Conservation (phyloP, 1,140 invertebrate genomes). For the Saccostrea glomerata region DNA sequence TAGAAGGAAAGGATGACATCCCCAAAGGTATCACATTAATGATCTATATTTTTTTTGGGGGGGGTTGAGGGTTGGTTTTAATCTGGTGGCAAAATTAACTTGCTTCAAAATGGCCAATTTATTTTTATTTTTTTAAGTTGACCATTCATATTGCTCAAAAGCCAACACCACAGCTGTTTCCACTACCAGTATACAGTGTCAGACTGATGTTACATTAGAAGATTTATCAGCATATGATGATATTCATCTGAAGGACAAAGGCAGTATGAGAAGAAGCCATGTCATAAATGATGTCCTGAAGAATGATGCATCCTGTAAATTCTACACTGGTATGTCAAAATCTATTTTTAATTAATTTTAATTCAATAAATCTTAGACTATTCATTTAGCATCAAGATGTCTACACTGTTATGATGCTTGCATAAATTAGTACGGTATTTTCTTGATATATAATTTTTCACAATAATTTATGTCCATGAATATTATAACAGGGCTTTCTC, state of each 20-base stretch:
- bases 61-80: no score
- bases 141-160: constrained; percentile 37
- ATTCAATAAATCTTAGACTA: no score
- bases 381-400: no score
- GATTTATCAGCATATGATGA: constrained; percentile 21
- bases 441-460: not conserved
- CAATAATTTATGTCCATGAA: no score
- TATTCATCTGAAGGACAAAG: constrained; percentile 11
- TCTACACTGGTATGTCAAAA: constrained; percentile 26
- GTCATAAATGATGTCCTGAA: constrained; percentile 31
- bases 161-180: not conserved
- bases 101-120: not conserved
- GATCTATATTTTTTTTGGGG: no score
- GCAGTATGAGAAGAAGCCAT: constrained; percentile 2
- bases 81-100: not conserved
- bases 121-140: constrained; percentile 16
- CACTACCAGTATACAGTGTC: constrained; percentile 1
- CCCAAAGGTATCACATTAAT: not conserved
- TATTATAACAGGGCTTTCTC: no score
- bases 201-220: constrained; percentile 36
- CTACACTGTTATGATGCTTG: no score
- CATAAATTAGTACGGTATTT: not conserved
- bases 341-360: not conserved
- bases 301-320: constrained; percentile 38
- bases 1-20: not conserved